Conservation (phyloP, 2,888 invertebrate genomes). For the Drosophila silvestris region DNA sequence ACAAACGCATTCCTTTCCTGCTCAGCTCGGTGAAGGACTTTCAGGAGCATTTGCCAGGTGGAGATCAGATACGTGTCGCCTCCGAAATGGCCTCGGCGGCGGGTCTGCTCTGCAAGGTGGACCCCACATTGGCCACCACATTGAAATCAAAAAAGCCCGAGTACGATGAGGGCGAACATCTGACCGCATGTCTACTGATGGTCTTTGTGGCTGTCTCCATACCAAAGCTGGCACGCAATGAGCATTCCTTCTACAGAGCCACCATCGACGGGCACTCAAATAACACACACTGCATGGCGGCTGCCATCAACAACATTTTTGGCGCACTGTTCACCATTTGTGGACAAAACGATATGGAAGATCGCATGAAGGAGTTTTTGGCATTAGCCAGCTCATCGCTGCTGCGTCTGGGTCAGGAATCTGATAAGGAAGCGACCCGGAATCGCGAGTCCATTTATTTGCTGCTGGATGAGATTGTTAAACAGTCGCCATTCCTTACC, state of each 20-base stretch:
- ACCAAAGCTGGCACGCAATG: conserved; percentile 96
- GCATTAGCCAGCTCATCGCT: conserved; percentile 97
- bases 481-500: conserved; percentile 98
- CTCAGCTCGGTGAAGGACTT: conserved; percentile 98
- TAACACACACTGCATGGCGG: conserved; percentile 99
- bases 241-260: conserved; percentile 94
- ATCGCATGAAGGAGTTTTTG: conserved; percentile 98
- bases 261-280: conserved; percentile 98
- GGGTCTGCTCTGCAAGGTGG: conserved; percentile 96
- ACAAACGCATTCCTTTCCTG: conserved; percentile 97
- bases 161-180: conserved; percentile 95
- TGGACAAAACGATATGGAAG: conserved; percentile 97
- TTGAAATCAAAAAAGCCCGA: conserved; percentile 95
- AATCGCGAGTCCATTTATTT: conserved; percentile 99
- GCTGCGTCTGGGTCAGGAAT: conserved; percentile 96
- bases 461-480: conserved; percentile 97
- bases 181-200: conserved; percentile 97
- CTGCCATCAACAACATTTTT: conserved; percentile 97
- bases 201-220: conserved; percentile 99
- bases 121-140: conserved; percentile 96
- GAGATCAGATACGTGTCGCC: conserved; percentile 95
- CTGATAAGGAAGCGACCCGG: conserved; percentile 96
- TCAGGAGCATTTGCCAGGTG: conserved; percentile 95
- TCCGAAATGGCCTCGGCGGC: conserved; percentile 99
- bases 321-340: conserved; percentile 98